phyloP scores from a whole-genome alignment of 1,140 invertebrate species.

The Acromyrmex heyeri region DNA sequence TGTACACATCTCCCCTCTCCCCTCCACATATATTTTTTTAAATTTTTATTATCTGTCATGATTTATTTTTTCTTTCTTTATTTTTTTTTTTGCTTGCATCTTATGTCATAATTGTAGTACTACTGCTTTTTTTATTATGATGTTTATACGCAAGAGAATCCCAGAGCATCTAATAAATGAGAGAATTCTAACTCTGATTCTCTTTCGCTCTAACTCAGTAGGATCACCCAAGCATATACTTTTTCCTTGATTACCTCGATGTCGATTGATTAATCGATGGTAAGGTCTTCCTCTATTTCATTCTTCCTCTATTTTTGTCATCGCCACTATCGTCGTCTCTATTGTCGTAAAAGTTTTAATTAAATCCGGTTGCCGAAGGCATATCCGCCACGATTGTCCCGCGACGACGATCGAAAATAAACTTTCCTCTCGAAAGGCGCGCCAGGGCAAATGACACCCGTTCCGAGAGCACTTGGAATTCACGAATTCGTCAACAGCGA shows the following conservation, averaged over 20 bases:
- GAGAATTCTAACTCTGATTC: too few relatives aligned
- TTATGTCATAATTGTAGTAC: too few relatives aligned
- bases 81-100: background rate
- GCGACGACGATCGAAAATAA: constrained; percentile 65
- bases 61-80: background rate
- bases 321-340: background rate
- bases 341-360: constrained; percentile 76
- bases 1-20: too few relatives aligned
- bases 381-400: constrained; percentile 64
- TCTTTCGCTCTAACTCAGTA: constrained; percentile 21
- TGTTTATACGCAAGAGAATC: too few relatives aligned
- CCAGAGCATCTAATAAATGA: too few relatives aligned
- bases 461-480: constrained; percentile 47
- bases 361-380: constrained; percentile 72
- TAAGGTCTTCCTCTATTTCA: constrained; percentile 62
- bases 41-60: too few relatives aligned
- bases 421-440: constrained; percentile 58
- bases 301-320: background rate
- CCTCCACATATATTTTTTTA: too few relatives aligned
- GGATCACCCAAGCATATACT: constrained; percentile 51
- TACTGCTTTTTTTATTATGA: too few relatives aligned
- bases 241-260: constrained; percentile 69
- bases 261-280: constrained; percentile 70
- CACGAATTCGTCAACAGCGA: constrained; percentile 23
- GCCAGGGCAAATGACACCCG: constrained; percentile 60